Percentiles rank a stretch among this genome's conserved stretches.
phyloP scores from a whole-genome alignment of 2,888 invertebrate species.

The Phortica okadai region DNA sequence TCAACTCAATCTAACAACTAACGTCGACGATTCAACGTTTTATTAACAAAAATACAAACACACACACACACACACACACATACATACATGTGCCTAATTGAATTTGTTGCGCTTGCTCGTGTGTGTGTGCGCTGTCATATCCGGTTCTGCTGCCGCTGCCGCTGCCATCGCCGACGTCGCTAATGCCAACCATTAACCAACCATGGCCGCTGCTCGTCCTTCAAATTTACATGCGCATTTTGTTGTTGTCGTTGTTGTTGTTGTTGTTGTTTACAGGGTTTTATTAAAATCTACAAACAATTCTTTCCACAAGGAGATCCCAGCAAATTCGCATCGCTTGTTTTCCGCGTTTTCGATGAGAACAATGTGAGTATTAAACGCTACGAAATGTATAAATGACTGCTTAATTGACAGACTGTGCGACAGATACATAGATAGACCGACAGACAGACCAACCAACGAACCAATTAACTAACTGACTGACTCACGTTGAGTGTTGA shows the following conservation, averaged over 20 bases:
- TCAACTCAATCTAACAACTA: background rate
- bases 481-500: background rate
- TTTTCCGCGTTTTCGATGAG: conserved; percentile 99
- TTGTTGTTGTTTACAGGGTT: conserved; percentile 83
- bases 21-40: background rate
- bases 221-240: background rate
- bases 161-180: conserved; percentile 19
- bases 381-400: conserved; percentile 13
- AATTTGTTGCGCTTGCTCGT: background rate
- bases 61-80: conserved; percentile 4
- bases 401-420: background rate
- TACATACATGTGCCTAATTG: background rate
- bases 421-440: background rate
- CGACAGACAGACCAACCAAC: background rate
- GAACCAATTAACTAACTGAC: conserved; percentile 22
- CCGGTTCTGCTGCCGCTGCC: conserved; percentile 4
- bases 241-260: conserved; percentile 48
- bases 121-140: background rate
- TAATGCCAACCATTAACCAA: background rate
- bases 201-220: background rate
- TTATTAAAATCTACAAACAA: conserved; percentile 99
- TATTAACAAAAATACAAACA: background rate
- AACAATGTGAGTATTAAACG: conserved; percentile 90
- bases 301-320: conserved; percentile 99
- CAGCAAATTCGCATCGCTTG: conserved; percentile 97